Percentiles rank a stretch among this genome's conserved stretches.
Evolutionary conservation across 2,113 vertebrate species (phyloP).

Genomic region (Eubucco bourcierii): DNA sequence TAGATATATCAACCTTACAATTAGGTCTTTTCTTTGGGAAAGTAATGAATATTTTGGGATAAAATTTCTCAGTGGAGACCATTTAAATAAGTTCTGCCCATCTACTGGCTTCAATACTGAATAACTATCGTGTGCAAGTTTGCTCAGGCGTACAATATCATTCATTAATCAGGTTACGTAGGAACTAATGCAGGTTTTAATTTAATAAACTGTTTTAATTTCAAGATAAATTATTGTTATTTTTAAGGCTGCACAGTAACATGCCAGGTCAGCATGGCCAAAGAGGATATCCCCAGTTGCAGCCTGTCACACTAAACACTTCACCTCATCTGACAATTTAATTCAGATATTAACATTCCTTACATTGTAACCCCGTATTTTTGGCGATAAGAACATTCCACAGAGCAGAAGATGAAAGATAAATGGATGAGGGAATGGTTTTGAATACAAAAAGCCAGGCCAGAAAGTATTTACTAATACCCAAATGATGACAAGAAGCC

Average conservation of each 20-base stretch:
- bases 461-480: conserved; percentile 67
- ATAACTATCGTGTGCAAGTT: not conserved
- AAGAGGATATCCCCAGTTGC: conserved; percentile 37
- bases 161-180: not conserved
- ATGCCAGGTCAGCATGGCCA: not conserved
- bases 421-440: conserved; percentile 61
- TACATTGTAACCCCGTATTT: conserved; percentile 63
- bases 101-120: not conserved
- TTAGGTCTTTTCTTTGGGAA: not conserved
- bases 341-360: conserved; percentile 77
- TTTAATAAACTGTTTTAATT: not conserved
- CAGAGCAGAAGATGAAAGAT: conserved; percentile 71
- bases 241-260: not conserved
- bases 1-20: not conserved
- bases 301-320: conserved; percentile 44
- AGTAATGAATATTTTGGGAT: not conserved
- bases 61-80: not conserved
- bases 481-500: conserved; percentile 63
- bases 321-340: conserved; percentile 65
- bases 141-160: not conserved
- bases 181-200: not conserved
- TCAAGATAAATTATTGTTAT: not conserved
- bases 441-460: conserved; percentile 66
- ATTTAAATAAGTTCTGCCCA: not conserved
- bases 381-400: conserved; percentile 74